A percentile compares a stretch with the other conserved stretches of the same genome.
Evolutionary conservation across 2,888 invertebrate genomes (phyloP).

Genomic region (Sthenelais limicola): DNA sequence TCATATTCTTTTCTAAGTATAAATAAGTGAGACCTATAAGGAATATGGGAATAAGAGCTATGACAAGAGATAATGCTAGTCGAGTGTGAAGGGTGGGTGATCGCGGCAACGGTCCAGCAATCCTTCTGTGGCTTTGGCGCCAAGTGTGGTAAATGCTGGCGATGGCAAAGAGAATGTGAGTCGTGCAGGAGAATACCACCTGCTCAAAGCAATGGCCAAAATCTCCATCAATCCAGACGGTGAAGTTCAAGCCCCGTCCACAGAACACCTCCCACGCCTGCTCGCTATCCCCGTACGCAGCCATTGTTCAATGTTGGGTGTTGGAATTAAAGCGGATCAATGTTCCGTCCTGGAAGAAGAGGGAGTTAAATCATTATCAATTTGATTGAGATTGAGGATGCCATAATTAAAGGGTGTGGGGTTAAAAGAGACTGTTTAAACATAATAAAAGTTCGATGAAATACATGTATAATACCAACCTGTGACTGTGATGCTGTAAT

Average conservation of each 20-base stretch:
- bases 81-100: conserved; percentile 79
- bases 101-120: conserved; percentile 77
- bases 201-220: conserved; percentile 90
- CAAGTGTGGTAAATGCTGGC: conserved; percentile 84
- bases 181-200: conserved; percentile 82
- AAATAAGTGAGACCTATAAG: neutral
- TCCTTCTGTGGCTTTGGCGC: conserved; percentile 78
- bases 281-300: neutral
- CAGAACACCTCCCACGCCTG: conserved; percentile 26
- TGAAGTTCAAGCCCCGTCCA: conserved; percentile 29
- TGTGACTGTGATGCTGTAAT: too few relatives aligned
- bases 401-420: too few relatives aligned
- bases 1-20: conserved; percentile 5
- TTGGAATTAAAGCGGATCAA: too few relatives aligned
- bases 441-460: too few relatives aligned
- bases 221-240: conserved; percentile 75
- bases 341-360: too few relatives aligned
- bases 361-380: too few relatives aligned
- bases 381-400: too few relatives aligned
- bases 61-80: conserved; percentile 76
- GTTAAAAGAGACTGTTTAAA: too few relatives aligned
- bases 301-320: neutral
- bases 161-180: conserved; percentile 81
- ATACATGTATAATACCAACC: too few relatives aligned
- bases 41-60: neutral